Conservation (phyloP, 2,888 invertebrate genomes). For the Coenonympha glycerion region DNA sequence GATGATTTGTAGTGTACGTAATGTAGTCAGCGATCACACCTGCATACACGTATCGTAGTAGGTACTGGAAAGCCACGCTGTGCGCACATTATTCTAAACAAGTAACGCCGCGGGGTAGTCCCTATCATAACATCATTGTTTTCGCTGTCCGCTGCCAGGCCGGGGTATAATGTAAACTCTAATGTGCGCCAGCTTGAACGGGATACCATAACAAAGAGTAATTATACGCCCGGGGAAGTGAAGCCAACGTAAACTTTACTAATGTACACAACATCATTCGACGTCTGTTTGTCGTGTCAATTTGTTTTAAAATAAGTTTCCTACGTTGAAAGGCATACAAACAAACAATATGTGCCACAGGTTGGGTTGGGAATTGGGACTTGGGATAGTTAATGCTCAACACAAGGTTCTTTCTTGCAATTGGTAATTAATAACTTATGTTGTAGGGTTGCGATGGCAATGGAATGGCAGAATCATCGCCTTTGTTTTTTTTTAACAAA, state of each 20-base stretch:
- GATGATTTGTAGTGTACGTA: neutral
- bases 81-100: slow-evolving; percentile 69
- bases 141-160: slow-evolving; percentile 46
- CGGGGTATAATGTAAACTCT: slow-evolving; percentile 32
- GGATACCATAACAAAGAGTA: slow-evolving; percentile 30
- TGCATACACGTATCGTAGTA: too few relatives aligned
- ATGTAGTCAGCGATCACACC: slow-evolving; percentile 12
- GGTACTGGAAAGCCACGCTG: slow-evolving; percentile 28
- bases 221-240: slow-evolving; percentile 27
- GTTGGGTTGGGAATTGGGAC: neutral
- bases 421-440: too few relatives aligned
- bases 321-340: slow-evolving; percentile 3
- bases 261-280: slow-evolving; percentile 24
- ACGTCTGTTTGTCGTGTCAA: slow-evolving; percentile 17
- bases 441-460: too few relatives aligned
- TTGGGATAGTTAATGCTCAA: too few relatives aligned
- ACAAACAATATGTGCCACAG: neutral
- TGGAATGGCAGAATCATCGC: too few relatives aligned
- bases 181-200: slow-evolving; percentile 24
- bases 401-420: too few relatives aligned
- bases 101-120: slow-evolving; percentile 38
- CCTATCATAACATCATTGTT: slow-evolving; percentile 72
- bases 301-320: slow-evolving; percentile 16
- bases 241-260: slow-evolving; percentile 24
- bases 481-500: too few relatives aligned